Conservation (phyloP, 2,113 vertebrate genomes). For the Eulemur rufifrons region DNA sequence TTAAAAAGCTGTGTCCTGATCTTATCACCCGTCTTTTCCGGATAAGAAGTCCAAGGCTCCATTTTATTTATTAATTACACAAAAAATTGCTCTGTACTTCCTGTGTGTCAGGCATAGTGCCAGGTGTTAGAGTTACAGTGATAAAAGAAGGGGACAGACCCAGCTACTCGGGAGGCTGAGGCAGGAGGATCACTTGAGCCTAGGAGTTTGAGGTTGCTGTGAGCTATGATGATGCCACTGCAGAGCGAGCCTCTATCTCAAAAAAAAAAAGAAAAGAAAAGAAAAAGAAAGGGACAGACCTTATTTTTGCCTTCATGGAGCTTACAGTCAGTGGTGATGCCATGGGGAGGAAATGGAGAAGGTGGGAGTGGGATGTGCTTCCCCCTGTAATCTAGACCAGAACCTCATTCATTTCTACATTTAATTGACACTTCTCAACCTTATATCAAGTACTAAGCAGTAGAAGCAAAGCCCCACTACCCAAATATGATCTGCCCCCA, state of each 20-base stretch:
- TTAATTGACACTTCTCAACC: not conserved
- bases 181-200: too few species aligned
- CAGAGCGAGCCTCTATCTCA: not conserved
- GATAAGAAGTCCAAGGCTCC: constrained; percentile 2
- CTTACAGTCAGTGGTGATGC: not conserved
- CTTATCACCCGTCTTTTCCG: not conserved
- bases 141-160: not conserved
- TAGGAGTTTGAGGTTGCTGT: too few species aligned
- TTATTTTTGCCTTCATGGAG: not conserved
- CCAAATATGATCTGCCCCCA: not conserved
- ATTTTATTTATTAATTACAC: not conserved
- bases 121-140: not conserved
- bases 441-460: not conserved
- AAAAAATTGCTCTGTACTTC: not conserved
- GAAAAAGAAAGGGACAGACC: not conserved
- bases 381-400: not conserved
- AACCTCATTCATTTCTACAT: not conserved
- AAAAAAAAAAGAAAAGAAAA: not conserved
- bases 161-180: too few species aligned
- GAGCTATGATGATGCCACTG: too few species aligned
- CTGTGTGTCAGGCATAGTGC: not conserved
- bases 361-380: not conserved
- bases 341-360: not conserved
- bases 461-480: not conserved
- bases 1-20: not conserved